Conservation (phyloP, 2,113 vertebrate genomes). For the Sakesphorus luctuosus region DNA sequence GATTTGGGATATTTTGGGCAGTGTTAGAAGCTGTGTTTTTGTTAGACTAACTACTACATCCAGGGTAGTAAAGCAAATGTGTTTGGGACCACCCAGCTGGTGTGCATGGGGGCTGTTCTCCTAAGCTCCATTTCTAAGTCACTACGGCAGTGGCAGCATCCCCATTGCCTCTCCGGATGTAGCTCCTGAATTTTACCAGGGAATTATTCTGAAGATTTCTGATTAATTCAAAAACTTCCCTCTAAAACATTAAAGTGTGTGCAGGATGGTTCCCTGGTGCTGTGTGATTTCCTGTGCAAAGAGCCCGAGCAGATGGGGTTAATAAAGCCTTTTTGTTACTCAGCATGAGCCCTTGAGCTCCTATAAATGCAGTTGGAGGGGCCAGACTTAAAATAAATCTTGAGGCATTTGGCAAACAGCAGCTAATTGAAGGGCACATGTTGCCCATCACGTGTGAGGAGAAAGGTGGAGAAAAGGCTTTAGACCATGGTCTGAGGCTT, state of each 20-base stretch:
- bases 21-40: not conserved
- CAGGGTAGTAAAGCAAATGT: not conserved
- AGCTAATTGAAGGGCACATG: not conserved
- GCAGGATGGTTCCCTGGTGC: not conserved
- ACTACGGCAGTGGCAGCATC: not conserved
- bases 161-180: rapidly evolving
- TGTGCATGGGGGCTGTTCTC: rapidly evolving
- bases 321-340: slow-evolving; percentile 44
- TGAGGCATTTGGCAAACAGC: not conserved
- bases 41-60: not conserved
- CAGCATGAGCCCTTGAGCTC: slow-evolving; percentile 23
- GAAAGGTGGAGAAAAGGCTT: not conserved
- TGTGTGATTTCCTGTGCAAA: not conserved
- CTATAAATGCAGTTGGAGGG: not conserved
- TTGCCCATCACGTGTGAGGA: not conserved
- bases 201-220: not conserved
- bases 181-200: rapidly evolving
- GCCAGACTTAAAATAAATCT: slow-evolving; percentile 37
- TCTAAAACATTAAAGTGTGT: not conserved
- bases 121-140: not conserved
- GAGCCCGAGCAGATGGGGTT: not conserved
- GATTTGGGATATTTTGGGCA: not conserved
- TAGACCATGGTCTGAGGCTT: not conserved
- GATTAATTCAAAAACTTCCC: not conserved
- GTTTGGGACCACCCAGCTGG: not conserved